These are phyloP conservation scores for Crossocerus cetratus DNA, from an alignment of 2,888 invertebrate genomes.

Conservation along the genomic window DNA sequence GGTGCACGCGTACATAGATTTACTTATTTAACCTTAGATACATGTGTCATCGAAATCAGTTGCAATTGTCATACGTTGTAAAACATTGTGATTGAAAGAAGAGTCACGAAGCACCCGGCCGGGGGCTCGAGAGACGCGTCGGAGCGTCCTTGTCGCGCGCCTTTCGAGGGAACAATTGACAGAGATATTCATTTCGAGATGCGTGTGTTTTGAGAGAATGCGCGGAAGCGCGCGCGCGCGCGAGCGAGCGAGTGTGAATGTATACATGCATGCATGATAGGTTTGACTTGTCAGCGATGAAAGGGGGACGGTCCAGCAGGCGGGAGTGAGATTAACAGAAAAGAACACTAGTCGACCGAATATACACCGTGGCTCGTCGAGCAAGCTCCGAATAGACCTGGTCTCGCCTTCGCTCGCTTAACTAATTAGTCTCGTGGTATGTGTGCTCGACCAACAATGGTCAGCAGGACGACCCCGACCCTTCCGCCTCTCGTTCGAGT, in stretches of 20 bases:
- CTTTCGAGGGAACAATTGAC: too few relatives aligned
- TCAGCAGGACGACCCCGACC: background rate
- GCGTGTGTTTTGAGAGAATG: too few relatives aligned
- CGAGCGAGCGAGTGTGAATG: too few relatives aligned
- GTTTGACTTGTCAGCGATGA: background rate
- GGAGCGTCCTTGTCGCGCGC: too few relatives aligned
- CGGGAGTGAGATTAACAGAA: background rate
- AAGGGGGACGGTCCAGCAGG: background rate
- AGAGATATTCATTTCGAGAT: too few relatives aligned
- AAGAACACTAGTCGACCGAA: background rate
- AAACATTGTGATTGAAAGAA: constrained; percentile 49
- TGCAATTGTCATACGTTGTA: constrained; percentile 58
- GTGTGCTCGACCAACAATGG: constrained; percentile 9
- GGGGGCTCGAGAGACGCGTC: background rate
- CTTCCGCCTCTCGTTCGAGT: background rate
- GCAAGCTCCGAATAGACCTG: too few relatives aligned
- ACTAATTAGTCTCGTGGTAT: background rate
- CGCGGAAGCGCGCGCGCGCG: too few relatives aligned
- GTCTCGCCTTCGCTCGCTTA: background rate
- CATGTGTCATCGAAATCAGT: background rate
- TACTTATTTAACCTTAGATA: background rate
- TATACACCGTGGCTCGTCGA: too few relatives aligned
- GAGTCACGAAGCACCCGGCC: constrained; percentile 11
- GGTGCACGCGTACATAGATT: constrained; percentile 8
- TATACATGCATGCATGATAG: too few relatives aligned